Evolutionary conservation across 2,888 invertebrate species (phyloP), one percentile per base, ranked within the genome.

Genomic region (Blastobasis lacticolella): DNA sequence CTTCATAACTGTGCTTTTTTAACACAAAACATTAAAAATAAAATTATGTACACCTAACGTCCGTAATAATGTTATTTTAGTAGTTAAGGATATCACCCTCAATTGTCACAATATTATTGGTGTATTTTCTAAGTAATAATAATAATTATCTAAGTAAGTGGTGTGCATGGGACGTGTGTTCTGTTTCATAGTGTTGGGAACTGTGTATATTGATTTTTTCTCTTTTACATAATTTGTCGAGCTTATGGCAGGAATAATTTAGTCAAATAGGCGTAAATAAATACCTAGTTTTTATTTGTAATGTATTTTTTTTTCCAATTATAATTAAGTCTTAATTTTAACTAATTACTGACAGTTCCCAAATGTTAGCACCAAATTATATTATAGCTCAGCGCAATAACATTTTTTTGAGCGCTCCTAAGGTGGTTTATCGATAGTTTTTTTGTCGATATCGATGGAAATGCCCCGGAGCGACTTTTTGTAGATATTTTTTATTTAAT

Each of bases 401-500:
- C 37, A 7, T 48, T 48, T 48, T 48, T 48, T 48, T 48, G 23
- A 23, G 23, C 23, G 23, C 37, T 23, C 23, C 23, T 2, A 23
- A 23, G 23, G 2, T 23, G 23, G 23, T 23, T 9, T 23, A 10
- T 6, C 45, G 10, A 37, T 37, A 23, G 36, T 46, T 6, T 9
- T n/a, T 8, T 38, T 48, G 36, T 48, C 10, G 46, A 8, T 48
- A 4, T 48, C 10, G 48, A 40, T 40, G 36, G 38, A 40, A 47
- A 4, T 38, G 23, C 23, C 23, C 23, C 23, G 23, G 23, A 23
- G 23, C 23, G 23, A 23, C 23, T 23, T 23, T 23, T 23, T 23
- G 23, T 23, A 23, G 23, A 23, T 47, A 61, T 64, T 65, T 69
- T 66, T 66, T 75, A 73, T 78, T 75, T 81, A 81, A 83, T 85